These are phyloP conservation scores for Montipora foliosa DNA, from an alignment of 64 coral and sea anemone genomes.

Conservation along the genomic window DNA sequence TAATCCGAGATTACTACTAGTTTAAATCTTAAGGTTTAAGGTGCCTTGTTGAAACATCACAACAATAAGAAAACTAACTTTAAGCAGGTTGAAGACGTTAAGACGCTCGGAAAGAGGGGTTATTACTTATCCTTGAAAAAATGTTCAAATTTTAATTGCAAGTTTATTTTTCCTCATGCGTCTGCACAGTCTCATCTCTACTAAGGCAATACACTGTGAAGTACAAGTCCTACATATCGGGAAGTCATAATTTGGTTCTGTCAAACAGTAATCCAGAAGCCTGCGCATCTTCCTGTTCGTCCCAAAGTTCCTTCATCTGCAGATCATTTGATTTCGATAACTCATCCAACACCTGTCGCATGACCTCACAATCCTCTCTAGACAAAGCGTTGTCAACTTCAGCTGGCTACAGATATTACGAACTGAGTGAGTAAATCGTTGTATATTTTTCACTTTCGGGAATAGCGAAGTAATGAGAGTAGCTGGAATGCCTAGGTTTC, in stretches of 20 bases:
- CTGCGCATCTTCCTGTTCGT: constrained; percentile 56
- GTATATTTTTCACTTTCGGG: no score
- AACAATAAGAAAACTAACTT: no score
- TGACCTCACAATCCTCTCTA: constrained; percentile 64
- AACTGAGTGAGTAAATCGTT: constrained; percentile 76
- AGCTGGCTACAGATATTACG: constrained; percentile 52
- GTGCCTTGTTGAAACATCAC: no score
- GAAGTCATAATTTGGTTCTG: constrained; percentile 23
- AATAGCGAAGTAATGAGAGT: no score
- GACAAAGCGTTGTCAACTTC: constrained; percentile 4
- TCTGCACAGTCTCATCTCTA: neutral
- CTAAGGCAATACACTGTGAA: constrained; percentile 18
- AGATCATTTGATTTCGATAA: constrained; percentile 90
- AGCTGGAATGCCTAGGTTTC: no score
- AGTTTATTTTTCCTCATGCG: neutral
- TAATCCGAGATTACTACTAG: no score
- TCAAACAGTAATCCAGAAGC: constrained; percentile 34
- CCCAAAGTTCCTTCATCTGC: constrained; percentile 67
- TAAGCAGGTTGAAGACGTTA: no score
- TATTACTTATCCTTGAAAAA: no score
- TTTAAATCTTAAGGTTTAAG: no score
- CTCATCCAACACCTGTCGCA: constrained; percentile 36
- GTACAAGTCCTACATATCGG: constrained; percentile 70
- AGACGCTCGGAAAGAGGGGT: no score
- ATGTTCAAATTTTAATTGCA: neutral